These are phyloP conservation scores for Drosophila gunungcola DNA, from an alignment of 1,140 invertebrate genomes.

Conservation along the genomic window DNA sequence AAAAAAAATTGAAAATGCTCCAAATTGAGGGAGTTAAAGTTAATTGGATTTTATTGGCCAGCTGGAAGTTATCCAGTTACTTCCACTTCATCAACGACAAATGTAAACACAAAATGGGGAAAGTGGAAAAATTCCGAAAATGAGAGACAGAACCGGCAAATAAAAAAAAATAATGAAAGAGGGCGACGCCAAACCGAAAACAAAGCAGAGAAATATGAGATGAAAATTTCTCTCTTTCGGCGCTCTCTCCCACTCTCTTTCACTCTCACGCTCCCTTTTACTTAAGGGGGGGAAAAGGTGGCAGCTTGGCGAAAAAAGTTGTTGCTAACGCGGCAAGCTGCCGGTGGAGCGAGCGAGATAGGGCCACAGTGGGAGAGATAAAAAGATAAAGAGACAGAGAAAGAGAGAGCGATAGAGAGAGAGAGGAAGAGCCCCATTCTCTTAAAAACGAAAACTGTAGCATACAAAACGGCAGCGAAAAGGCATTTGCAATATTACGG, in stretches of 20 bases:
- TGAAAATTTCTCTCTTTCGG: neutral
- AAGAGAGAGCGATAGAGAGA: neutral
- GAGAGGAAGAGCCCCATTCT: neutral
- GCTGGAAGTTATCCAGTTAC: conserved; percentile 43
- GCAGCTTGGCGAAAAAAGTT: conserved; percentile 79
- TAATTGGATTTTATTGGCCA: conserved; percentile 36
- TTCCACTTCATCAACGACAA: conserved; percentile 63
- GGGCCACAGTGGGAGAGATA: conserved; percentile 34
- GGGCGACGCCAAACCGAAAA: conserved; percentile 28
- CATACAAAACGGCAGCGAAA: conserved; percentile 53
- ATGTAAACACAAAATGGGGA: conserved; percentile 49
- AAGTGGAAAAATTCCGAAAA: conserved; percentile 32
- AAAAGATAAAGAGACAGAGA: neutral
- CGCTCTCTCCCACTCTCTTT: neutral
- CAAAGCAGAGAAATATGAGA: neutral
- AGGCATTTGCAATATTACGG: conserved; percentile 23
- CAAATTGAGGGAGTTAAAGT: conserved; percentile 9
- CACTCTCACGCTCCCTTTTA: conserved; percentile 1
- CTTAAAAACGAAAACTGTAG: conserved; percentile 37
- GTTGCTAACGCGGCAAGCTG: conserved; percentile 80
- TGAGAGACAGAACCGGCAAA: conserved; percentile 34
- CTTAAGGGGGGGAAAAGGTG: conserved; percentile 46
- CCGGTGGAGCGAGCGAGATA: conserved; percentile 53
- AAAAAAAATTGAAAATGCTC: conserved; percentile 4
- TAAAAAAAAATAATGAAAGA: conserved; percentile 24